Evolutionary conservation across 2,888 invertebrate genomes (phyloP).

Genomic region (Sminthurinus aureus): DNA sequence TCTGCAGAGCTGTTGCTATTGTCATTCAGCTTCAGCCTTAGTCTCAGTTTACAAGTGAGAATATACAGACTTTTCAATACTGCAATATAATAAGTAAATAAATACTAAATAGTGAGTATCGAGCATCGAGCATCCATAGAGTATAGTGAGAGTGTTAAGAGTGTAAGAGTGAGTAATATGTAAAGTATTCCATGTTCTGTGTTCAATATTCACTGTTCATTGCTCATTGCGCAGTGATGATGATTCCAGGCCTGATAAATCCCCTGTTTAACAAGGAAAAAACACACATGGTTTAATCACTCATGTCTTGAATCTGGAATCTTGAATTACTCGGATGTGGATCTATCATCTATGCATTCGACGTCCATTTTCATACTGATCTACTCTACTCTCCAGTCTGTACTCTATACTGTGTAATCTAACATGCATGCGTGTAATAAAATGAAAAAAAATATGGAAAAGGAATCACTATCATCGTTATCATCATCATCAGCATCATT

Average conservation of each 20-base stretch:
- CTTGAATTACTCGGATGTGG: background rate
- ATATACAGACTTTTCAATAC: background rate
- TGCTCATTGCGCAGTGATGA: background rate
- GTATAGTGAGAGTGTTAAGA: too few species aligned
- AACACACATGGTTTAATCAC: conserved; percentile 1
- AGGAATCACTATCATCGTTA: too few species aligned
- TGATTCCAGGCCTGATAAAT: conserved; percentile 7
- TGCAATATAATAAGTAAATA: too few species aligned
- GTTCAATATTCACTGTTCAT: too few species aligned
- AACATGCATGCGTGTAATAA: background rate
- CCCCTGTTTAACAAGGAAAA: background rate
- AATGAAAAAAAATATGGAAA: background rate
- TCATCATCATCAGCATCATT: too few species aligned
- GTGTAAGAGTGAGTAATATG: background rate
- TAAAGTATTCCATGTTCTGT: background rate
- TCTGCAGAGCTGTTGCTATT: too few species aligned
- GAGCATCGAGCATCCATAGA: background rate
- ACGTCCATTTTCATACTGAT: too few species aligned
- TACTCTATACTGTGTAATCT: background rate
- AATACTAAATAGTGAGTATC: too few species aligned
- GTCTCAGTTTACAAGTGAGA: background rate
- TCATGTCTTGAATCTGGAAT: too few species aligned
- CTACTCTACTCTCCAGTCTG: background rate
- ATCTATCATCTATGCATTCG: too few species aligned
- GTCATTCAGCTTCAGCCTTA: background rate